Conservation (phyloP, 2,113 vertebrate genomes). For the Urocolius indicus region DNA sequence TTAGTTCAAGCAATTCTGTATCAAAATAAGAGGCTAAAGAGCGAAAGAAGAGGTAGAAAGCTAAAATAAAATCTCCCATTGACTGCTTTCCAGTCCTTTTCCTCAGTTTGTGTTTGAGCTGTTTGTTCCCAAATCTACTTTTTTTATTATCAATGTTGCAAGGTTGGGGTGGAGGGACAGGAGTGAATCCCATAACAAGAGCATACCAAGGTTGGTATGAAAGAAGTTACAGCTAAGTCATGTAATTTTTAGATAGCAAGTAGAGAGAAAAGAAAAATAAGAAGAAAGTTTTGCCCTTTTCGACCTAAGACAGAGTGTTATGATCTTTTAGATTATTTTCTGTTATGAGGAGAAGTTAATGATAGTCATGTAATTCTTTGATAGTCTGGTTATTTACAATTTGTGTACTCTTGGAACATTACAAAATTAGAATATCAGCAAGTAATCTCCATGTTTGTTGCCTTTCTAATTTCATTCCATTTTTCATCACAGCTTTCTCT, state of each 20-base stretch:
- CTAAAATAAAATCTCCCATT: not conserved
- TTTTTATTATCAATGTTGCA: rapidly evolving
- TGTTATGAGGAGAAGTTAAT: not conserved
- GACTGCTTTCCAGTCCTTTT: not conserved
- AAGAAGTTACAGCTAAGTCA: not conserved
- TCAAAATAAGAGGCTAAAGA: not conserved
- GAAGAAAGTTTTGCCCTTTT: not conserved
- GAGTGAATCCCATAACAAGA: not conserved
- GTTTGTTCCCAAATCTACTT: not conserved
- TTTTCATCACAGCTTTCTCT: not conserved
- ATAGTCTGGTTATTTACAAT: not conserved
- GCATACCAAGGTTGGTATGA: not conserved
- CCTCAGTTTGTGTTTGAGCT: not conserved
- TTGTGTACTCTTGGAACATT: not conserved
- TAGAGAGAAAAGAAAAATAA: not conserved
- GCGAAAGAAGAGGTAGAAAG: not conserved
- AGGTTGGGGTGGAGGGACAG: not conserved
- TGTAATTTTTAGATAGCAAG: not conserved
- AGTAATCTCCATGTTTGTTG: not conserved
- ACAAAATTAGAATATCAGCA: not conserved
- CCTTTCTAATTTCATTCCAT: not conserved
- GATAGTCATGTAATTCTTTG: not conserved
- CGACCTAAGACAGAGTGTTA: not conserved
- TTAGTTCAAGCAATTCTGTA: not conserved
- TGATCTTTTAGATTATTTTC: not conserved